Percentiles rank a stretch among this genome's conserved stretches.
phyloP scores from a whole-genome alignment of 2,888 invertebrate genomes.

The Trissoscelio sp. region DNA sequence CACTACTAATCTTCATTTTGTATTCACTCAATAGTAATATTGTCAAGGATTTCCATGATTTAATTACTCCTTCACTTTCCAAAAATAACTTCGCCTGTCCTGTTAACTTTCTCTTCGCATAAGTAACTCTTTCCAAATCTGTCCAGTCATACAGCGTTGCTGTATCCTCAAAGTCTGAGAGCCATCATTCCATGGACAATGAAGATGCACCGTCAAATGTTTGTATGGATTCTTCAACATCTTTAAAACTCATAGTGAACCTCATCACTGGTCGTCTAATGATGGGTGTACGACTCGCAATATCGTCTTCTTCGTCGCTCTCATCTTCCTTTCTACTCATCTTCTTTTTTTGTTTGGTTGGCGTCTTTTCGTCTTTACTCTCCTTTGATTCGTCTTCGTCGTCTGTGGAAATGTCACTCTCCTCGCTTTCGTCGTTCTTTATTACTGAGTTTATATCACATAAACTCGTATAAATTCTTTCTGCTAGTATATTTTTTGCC shows the following conservation, averaged over 20 bases:
- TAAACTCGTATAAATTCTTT: neutral
- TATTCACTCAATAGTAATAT: conserved; percentile 18
- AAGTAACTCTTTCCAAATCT: conserved; percentile 39
- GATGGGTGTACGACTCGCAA: no score
- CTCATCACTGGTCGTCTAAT: neutral
- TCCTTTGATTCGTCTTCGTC: no score
- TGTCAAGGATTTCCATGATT: conserved; percentile 17
- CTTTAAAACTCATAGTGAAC: conserved; percentile 33
- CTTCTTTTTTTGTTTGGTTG: no score
- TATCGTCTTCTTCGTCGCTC: conserved; percentile 5
- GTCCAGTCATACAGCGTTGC: conserved; percentile 38
- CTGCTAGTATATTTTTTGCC: neutral
- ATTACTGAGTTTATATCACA: neutral
- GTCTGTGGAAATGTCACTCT: no score
- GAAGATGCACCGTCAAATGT: conserved; percentile 1
- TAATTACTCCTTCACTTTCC: conserved; percentile 21
- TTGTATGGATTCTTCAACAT: conserved; percentile 31
- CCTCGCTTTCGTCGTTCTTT: neutral
- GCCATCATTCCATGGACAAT: conserved; percentile 45
- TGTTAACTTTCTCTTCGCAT: conserved; percentile 42
- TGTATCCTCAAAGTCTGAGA: conserved; percentile 68
- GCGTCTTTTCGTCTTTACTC: no score
- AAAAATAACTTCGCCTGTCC: conserved; percentile 64
- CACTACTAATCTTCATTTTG: conserved; percentile 27
- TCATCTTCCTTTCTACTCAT: neutral